These are phyloP conservation scores for Vireo griseus DNA, from an alignment of 2,797 vertebrate species.

Conservation along the genomic window DNA sequence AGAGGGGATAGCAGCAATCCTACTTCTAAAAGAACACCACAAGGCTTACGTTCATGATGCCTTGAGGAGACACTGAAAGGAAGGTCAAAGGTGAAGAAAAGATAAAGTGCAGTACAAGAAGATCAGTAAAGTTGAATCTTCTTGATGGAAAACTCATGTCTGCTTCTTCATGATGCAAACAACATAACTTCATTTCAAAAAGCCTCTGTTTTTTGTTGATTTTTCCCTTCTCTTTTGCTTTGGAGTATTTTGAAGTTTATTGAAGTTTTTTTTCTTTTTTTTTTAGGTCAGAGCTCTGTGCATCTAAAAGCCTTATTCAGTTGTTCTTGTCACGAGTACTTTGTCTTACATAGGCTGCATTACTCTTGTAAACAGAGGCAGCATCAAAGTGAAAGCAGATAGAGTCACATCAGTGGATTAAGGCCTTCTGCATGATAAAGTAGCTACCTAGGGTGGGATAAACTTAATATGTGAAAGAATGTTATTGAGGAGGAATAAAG, in stretches of 20 bases:
- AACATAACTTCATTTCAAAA: slow-evolving; percentile 76
- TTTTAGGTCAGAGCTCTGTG: slow-evolving; percentile 88
- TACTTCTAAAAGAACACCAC: slow-evolving; percentile 90
- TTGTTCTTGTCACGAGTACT: slow-evolving; percentile 98
- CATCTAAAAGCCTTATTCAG: slow-evolving; percentile 92
- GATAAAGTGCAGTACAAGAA: slow-evolving; percentile 97
- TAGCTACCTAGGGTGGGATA: slow-evolving; percentile 99
- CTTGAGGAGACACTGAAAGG: slow-evolving; percentile 87
- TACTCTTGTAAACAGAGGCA: slow-evolving; percentile 90
- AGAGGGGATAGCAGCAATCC: slow-evolving; percentile 86
- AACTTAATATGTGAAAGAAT: slow-evolving; percentile 99
- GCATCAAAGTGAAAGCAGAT: slow-evolving; percentile 97
- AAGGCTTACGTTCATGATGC: slow-evolving; percentile 87
- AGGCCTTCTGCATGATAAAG: slow-evolving; percentile 99
- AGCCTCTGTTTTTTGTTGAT: slow-evolving; percentile 59
- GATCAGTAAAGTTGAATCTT: slow-evolving; percentile 88
- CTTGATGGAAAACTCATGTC: slow-evolving; percentile 83
- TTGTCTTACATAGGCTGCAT: slow-evolving; percentile 94
- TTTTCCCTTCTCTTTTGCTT: slow-evolving; percentile 57
- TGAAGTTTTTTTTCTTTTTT: slow-evolving; percentile 72
- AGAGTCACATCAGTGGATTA: slow-evolving; percentile 99
- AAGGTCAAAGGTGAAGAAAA: slow-evolving; percentile 94
- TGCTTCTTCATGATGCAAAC: slow-evolving; percentile 78
- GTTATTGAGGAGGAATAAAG: slow-evolving; percentile 99
- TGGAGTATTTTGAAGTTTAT: slow-evolving; percentile 72